These are phyloP conservation scores for Pseudanteris insignis DNA, from an alignment of 2,888 invertebrate genomes.

Conservation along the genomic window DNA sequence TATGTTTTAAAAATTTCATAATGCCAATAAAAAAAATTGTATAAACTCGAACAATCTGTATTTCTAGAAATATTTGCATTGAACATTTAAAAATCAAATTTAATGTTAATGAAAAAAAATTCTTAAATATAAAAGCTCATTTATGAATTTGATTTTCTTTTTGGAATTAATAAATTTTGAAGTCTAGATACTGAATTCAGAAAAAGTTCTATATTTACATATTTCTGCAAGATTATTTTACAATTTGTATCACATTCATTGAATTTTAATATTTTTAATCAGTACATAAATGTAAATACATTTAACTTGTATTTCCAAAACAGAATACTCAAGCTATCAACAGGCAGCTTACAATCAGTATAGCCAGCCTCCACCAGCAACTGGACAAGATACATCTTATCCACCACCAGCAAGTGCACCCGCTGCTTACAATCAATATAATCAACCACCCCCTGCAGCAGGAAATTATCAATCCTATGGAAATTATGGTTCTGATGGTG, in stretches of 20 bases:
- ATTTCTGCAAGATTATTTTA: neutral
- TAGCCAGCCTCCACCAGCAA: slow-evolving; percentile 61
- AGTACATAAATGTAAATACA: neutral
- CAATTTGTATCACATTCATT: neutral
- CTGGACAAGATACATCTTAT: slow-evolving; percentile 63
- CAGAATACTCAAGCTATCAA: slow-evolving; percentile 61
- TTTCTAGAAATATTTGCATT: too few species aligned
- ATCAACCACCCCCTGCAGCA: slow-evolving; percentile 60
- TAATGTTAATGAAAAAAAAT: too few species aligned
- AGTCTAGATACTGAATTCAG: too few species aligned
- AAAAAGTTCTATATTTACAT: too few species aligned
- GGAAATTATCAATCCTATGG: slow-evolving; percentile 58
- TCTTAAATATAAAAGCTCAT: too few species aligned
- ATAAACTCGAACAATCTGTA: too few species aligned
- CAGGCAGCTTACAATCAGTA: slow-evolving; percentile 60
- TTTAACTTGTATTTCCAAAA: slow-evolving; percentile 28
- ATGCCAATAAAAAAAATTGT: too few species aligned
- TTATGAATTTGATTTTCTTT: too few species aligned
- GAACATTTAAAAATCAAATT: too few species aligned
- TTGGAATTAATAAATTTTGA: too few species aligned
- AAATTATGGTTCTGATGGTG: slow-evolving; percentile 52
- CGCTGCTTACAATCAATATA: slow-evolving; percentile 60
- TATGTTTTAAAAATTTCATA: too few species aligned
- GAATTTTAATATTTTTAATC: neutral
- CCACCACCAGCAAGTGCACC: slow-evolving; percentile 59